Evolutionary conservation across 2,888 invertebrate genomes (phyloP).

Genomic region (Marronus borbonicus): DNA sequence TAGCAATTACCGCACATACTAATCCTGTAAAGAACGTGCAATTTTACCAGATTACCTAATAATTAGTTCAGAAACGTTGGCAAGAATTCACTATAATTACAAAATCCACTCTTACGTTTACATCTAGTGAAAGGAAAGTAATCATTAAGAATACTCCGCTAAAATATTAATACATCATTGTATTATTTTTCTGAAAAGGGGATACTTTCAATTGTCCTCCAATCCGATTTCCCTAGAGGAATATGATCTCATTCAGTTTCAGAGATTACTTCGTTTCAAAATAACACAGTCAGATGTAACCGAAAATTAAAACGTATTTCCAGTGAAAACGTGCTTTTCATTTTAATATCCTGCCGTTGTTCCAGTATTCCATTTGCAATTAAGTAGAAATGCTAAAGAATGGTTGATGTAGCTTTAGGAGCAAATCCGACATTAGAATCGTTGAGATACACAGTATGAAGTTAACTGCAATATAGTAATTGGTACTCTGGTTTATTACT

Average conservation of each 20-base stretch:
- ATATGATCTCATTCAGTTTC: not conserved
- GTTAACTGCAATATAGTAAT: too few relatives aligned
- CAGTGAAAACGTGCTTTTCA: slow-evolving; percentile 25
- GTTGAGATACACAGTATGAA: too few relatives aligned
- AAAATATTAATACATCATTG: not conserved
- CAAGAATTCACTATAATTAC: too few relatives aligned
- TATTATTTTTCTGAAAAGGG: not conserved
- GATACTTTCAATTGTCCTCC: slow-evolving; percentile 9
- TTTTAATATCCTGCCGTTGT: slow-evolving; percentile 5
- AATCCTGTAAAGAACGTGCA: too few relatives aligned
- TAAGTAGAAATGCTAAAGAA: not conserved
- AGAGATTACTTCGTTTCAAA: slow-evolving; percentile 2
- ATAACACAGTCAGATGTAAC: not conserved
- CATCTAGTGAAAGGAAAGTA: too few relatives aligned
- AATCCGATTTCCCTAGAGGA: slow-evolving; percentile 5
- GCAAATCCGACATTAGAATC: not conserved
- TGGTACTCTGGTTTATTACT: not conserved
- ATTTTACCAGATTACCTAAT: too few relatives aligned
- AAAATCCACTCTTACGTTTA: too few relatives aligned
- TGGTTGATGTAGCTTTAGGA: not conserved
- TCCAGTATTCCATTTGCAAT: not conserved
- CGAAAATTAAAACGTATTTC: slow-evolving; percentile 33
- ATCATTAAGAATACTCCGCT: too few relatives aligned
- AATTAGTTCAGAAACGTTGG: too few relatives aligned
- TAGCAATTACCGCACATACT: too few relatives aligned